Base-by-base conservation (phyloP, 2,888 invertebrate species). In the Merodon equestris region DNA sequence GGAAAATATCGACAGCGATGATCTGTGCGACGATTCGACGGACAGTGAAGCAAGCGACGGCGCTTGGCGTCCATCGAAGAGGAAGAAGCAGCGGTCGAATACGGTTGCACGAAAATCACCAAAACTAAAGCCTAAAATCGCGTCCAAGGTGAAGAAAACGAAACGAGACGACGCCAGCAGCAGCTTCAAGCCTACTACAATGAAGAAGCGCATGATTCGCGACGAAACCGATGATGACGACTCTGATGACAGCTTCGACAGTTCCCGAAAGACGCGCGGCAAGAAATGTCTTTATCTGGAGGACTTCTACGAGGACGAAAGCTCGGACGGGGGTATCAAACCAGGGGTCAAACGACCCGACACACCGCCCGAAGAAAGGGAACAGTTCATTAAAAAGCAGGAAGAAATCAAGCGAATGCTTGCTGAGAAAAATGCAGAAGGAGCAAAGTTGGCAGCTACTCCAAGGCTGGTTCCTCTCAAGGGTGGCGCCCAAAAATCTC, bases 191-290 rank as follows among this genome's bases (percentile, higher is more conserved):
- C 89, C 87, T 73, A 89, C 85, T 54, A 53, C 60, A 13, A 64
- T 95, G 0, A 88, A 95, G 5, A 94, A 94, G 81, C 91, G 92
- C 83, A 93, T 93, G 88, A 93, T 94, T 76, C 93, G 93, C 86
- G 95, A 95, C 84, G 93, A 94, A 2, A 96, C 95, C 88, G 92
- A 84, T 3, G 83, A 85, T 10, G 90, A 91, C 9, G 91, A 90
- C 61, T 91, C 90, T 47, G 91, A 90, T 2, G 86, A 89, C 88
- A 63, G 90, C 88, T 73, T 91, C 88, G 86, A 91, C 86, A 84
- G 91, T 88, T 85, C 87, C 0, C 81, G 85, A 0, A 75, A 83
- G 63, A 85, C 83, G 0, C 86, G 89, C 3, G 89, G 89, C 4
- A 88, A 88, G n/a, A 86, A 87, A 12, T 87, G 88, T 58, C 86